Evolutionary conservation across 1,140 invertebrate genomes (phyloP), one percentile per base, ranked within the genome.

Genomic region (Drosophila sp.): DNA sequence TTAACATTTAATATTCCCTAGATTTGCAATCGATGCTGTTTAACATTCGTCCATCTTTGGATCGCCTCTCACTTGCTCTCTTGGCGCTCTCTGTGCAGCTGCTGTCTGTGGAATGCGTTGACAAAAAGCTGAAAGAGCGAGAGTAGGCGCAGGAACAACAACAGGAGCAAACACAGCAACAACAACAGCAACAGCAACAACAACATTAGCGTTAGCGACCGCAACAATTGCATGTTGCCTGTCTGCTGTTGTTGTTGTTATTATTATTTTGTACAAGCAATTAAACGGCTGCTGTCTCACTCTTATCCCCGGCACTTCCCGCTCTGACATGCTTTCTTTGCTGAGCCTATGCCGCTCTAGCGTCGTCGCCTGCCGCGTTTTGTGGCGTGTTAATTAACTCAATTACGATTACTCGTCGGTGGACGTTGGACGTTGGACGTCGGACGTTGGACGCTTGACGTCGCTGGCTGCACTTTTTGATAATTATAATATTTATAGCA

Each of bases 341-440:
- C 16, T 50, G 11, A 25, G 41, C 41, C 16, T 63, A 13, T 54
- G 13, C 59, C 13, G 36, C 51, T 48, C 34, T 45, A 58, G 27
- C 29, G 48, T 34, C 34, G 78, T 76, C 59, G 79, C 76, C 83
- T 75, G 79, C 69, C 72, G 78, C 79, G 79, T 87, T 87, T 87
- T 87, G 83, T 87, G 83, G 83, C 83, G 83, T 87, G 83, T 87
- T 87, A 87, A 87, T 87, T 87, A 87, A 87, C 83, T 87, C 83
- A 87, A 87, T 87, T 87, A 87, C 83, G 83, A 89, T 83, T 87
- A 70, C 81, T 80, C 69, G 72, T 72, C 80, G 78, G 48, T 71
- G 63, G 46, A 7, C 40, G 40, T 1, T 41, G 40, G 14, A 41
- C 40, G 11, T 13, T 38, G 1, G 41, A 38, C 9, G 59, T 58